Conservation (phyloP, 2,888 invertebrate genomes). For the Atrina japonica region DNA sequence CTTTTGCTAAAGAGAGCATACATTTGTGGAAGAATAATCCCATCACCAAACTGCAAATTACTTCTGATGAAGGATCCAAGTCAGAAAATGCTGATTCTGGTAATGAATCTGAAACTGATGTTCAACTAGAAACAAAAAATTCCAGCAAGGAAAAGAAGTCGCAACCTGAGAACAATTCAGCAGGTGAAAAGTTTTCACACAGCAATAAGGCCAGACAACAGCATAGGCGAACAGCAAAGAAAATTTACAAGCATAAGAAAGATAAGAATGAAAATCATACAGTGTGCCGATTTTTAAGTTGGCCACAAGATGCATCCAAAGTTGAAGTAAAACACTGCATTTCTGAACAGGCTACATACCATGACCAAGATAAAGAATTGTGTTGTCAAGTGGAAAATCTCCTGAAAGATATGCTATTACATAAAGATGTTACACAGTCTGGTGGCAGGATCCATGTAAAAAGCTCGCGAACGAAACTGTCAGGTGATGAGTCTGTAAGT, state of each 20-base stretch:
- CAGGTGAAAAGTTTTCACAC: no score
- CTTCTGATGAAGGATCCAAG: constrained; percentile 10
- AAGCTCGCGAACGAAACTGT: background rate
- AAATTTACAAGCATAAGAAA: background rate
- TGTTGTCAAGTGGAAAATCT: constrained; percentile 63
- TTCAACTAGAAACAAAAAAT: constrained; percentile 7
- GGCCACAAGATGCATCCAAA: constrained; percentile 34
- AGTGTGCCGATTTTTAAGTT: constrained; percentile 45
- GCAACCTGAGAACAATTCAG: background rate
- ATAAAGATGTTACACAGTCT: background rate
- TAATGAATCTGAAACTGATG: constrained; percentile 13
- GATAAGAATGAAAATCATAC: constrained; percentile 4
- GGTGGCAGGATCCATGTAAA: background rate
- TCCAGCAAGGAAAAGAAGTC: constrained; percentile 23
- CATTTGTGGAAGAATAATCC: constrained; percentile 64
- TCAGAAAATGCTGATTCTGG: constrained; percentile 1
- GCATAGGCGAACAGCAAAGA: background rate
- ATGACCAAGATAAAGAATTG: constrained; percentile 49
- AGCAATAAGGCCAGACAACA: no score
- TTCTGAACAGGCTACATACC: background rate
- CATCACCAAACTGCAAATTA: constrained; percentile 41
- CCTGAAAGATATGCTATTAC: constrained; percentile 59
- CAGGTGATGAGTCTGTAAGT: constrained; percentile 46
- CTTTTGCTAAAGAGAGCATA: constrained; percentile 40
- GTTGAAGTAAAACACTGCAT: constrained; percentile 1